Base-by-base conservation (phyloP, 2,888 invertebrate species). In the Noctuana brunneofusca region DNA sequence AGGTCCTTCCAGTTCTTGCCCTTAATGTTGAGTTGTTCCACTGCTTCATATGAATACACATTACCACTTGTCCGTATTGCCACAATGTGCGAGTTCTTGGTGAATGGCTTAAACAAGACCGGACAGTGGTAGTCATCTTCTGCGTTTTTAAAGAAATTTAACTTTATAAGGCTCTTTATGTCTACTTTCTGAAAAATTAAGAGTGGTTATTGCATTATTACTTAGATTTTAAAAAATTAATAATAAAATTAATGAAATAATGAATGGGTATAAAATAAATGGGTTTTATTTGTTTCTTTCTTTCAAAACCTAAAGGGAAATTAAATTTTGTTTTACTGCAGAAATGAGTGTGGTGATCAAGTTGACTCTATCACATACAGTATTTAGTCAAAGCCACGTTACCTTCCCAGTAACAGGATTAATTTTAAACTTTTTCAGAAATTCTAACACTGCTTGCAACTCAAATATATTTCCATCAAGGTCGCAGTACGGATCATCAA, bases 21-120 rank as follows among this genome's bases (percentile, higher is more conserved):
- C 86, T 99, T 99, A 57, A 99, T 95, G 80, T 99, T 99, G 41
- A 99, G 92, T 76, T 98, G 97, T 73, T 99, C 98, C 43, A 99
- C 94, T 0, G 99, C 98, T 93, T 99, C 99, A 90, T 95, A 94
- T 0, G 96, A 96, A 84, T 95, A 99, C 0, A 99, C 98, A 93
- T 99, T 99, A 24, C 99, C 99, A 8, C 97, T 98, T 0, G 95
- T 95, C 59, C 93, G 94, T 65, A 99, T 94, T 0, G 97, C 96
- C 20, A 97, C 97, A 81, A 99, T 97, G 76, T 98, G 96, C 0
- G 98, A 97, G 84, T 97, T 97, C 76, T 97, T 97, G 0, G 97
- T 97, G 75, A 99, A 98, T 0, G 94, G 93, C 85, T 98, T 98
- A 79, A 97, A 98, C 22, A 98, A 88, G 3, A 99, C 98, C 0